phyloP scores from a whole-genome alignment of 2,113 vertebrate genomes.

The Mobula hypostoma region DNA sequence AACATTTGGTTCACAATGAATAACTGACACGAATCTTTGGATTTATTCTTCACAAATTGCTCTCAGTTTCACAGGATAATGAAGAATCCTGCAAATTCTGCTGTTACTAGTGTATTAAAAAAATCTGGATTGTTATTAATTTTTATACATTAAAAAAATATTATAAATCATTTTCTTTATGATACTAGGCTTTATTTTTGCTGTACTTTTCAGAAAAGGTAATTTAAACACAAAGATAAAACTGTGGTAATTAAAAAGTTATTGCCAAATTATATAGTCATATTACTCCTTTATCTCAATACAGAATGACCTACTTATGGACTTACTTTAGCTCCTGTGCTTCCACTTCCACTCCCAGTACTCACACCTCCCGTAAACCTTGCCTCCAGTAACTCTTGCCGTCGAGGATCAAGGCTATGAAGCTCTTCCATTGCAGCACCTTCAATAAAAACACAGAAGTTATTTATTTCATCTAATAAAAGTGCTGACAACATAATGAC shows the following conservation, averaged over 20 bases:
- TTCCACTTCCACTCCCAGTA: conserved; percentile 86
- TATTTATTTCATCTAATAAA: not conserved
- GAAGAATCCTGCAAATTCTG: too few relatives aligned
- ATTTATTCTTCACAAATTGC: too few relatives aligned
- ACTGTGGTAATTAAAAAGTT: not conserved
- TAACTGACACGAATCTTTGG: too few relatives aligned
- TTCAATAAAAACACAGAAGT: conserved; percentile 44
- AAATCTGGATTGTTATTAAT: too few relatives aligned
- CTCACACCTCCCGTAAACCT: conserved; percentile 93
- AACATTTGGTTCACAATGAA: too few relatives aligned
- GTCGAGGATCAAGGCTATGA: conserved; percentile 96
- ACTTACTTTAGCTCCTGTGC: conserved; percentile 92
- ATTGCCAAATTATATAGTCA: not conserved
- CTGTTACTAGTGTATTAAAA: too few relatives aligned
- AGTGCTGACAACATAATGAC: not conserved
- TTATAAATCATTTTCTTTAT: not conserved
- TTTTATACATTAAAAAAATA: not conserved
- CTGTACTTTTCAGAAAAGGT: not conserved
- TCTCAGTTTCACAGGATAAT: too few relatives aligned
- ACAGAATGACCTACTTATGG: conserved; percentile 14
- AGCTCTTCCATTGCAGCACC: conserved; percentile 96
- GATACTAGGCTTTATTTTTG: not conserved
- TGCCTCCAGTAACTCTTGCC: conserved; percentile 94
- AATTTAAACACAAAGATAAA: not conserved
- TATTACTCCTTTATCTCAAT: not conserved